phyloP scores from a whole-genome alignment of 2,797 vertebrate species.

The Rhadinocentrus ornatus region DNA sequence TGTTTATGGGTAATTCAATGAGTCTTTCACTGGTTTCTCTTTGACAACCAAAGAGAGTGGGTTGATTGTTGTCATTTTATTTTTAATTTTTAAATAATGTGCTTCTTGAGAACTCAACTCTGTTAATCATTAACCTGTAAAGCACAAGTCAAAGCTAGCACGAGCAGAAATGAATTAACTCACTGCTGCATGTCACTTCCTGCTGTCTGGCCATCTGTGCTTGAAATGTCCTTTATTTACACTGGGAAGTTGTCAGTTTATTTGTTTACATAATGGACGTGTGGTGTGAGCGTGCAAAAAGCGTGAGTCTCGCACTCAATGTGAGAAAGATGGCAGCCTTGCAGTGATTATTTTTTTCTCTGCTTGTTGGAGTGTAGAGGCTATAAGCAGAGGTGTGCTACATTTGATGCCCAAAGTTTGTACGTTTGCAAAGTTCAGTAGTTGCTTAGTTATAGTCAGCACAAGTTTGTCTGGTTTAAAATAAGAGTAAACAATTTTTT shows the following conservation, averaged over 20 bases:
- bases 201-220: background rate
- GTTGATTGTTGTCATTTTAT: background rate
- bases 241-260: conserved; percentile 3
- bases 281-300: background rate
- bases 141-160: background rate
- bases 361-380: background rate
- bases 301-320: background rate
- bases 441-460: background rate
- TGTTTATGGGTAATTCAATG: background rate
- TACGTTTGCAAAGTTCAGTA: background rate
- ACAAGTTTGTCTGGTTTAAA: background rate
- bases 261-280: conserved; percentile 4
- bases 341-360: background rate
- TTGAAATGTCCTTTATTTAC: background rate
- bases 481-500: background rate
- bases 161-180: background rate
- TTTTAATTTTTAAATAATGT: background rate
- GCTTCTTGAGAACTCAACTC: background rate
- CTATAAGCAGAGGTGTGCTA: background rate
- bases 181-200: too few species aligned
- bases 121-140: background rate
- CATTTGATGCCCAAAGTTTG: too few species aligned
- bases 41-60: background rate
- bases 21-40: background rate
- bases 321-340: background rate